phyloP scores from a whole-genome alignment of 2,888 invertebrate genomes.

The Eurois occulta region DNA sequence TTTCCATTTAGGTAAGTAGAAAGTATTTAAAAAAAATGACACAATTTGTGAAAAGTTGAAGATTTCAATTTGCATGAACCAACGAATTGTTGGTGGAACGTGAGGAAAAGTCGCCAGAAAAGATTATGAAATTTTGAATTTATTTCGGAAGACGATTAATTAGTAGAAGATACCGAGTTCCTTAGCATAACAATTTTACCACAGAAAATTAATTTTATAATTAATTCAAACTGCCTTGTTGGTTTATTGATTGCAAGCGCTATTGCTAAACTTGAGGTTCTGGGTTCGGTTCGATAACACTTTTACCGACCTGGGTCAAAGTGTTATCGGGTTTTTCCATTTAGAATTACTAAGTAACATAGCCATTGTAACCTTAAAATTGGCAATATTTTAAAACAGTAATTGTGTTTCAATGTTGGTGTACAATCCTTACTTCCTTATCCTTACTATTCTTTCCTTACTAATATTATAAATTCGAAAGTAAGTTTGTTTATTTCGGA shows the following conservation, averaged over 20 bases:
- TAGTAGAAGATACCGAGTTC: conserved; percentile 29
- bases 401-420: background rate
- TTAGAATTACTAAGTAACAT: background rate
- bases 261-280: background rate
- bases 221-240: background rate
- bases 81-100: conserved; percentile 19
- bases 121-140: conserved; percentile 35
- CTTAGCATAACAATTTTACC: conserved; percentile 39
- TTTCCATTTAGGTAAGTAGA: too few species aligned
- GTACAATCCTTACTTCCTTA: too few species aligned
- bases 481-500: too few species aligned
- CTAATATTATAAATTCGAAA: too few species aligned
- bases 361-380: background rate
- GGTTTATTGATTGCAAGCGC: background rate
- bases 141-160: conserved; percentile 36
- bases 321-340: background rate
- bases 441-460: too few species aligned
- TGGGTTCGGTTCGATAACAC: background rate
- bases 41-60: background rate
- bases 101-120: conserved; percentile 4
- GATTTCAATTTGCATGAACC: conserved; percentile 11
- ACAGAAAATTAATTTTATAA: conserved; percentile 30
- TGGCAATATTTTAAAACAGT: background rate
- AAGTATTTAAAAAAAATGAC: background rate
- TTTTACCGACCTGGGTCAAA: background rate